Conservation (phyloP, 2,888 invertebrate genomes). For the Gerris lacustris region DNA sequence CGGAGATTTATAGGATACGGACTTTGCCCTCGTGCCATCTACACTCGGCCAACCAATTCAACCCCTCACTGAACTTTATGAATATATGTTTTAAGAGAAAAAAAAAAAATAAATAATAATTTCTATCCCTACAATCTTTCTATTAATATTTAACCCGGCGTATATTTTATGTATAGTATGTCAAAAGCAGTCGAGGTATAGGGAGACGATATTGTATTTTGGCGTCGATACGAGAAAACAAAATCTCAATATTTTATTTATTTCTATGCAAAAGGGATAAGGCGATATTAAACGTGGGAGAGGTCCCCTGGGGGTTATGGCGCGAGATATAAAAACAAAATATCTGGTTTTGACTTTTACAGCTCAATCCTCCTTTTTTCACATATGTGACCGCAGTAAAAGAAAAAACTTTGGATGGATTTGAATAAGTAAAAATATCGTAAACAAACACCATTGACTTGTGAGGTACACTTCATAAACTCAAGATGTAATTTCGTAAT, state of each 20-base stretch:
- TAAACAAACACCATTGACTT: background rate
- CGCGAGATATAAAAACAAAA: background rate
- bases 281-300: background rate
- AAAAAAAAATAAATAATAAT: too few species aligned
- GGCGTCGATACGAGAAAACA: background rate
- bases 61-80: too few species aligned
- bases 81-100: too few species aligned
- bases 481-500: too few species aligned
- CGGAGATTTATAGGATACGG: too few species aligned
- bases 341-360: background rate
- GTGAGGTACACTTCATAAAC: too few species aligned
- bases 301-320: too few species aligned
- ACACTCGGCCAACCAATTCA: too few species aligned
- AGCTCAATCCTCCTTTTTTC: background rate
- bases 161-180: background rate
- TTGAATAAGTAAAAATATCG: background rate
- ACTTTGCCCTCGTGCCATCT: too few species aligned
- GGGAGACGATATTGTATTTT: background rate
- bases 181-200: background rate
- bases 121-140: too few species aligned
- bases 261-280: constrained; percentile 1
- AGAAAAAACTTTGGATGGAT: background rate
- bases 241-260: constrained; percentile 2
- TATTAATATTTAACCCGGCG: too few species aligned
- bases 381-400: constrained; percentile 5